These are phyloP conservation scores for Trachurus trachurus DNA, from an alignment of 2,797 vertebrate species.

Conservation along the genomic window DNA sequence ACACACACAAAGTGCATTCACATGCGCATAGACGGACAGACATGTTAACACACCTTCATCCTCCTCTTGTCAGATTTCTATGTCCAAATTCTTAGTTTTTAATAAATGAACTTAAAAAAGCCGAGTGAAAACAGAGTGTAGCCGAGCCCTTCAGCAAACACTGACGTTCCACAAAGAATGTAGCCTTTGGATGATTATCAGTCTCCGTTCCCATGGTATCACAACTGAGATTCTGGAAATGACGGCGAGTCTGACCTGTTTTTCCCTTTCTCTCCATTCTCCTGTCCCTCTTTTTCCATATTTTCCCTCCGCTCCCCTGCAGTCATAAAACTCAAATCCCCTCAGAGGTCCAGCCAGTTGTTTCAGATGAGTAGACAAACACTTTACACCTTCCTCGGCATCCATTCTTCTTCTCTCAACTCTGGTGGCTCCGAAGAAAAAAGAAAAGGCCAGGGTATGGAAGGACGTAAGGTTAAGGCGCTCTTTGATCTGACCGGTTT, in stretches of 20 bases:
- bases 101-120: constrained; percentile 20
- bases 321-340: constrained; percentile 46
- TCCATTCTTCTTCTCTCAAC: constrained; percentile 67
- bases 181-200: constrained; percentile 46
- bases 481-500: constrained; percentile 78
- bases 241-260: constrained; percentile 16
- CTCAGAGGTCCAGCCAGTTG: constrained; percentile 44
- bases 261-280: constrained; percentile 33
- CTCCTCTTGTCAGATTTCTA: neutral
- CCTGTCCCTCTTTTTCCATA: constrained; percentile 31
- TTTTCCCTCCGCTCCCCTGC: constrained; percentile 24
- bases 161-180: constrained; percentile 35
- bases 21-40: neutral
- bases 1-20: neutral
- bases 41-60: constrained; percentile 11
- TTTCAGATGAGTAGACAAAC: constrained; percentile 74
- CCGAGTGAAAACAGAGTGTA: neutral
- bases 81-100: neutral
- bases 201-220: constrained; percentile 51
- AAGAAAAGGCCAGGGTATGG: constrained; percentile 33
- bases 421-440: constrained; percentile 62
- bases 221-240: constrained; percentile 60
- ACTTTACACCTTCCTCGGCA: constrained; percentile 68
- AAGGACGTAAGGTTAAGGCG: constrained; percentile 58
- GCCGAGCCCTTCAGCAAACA: constrained; percentile 40